Evolutionary conservation across 1,140 invertebrate species (phyloP).

Genomic region (Drosophila nasuta): DNA sequence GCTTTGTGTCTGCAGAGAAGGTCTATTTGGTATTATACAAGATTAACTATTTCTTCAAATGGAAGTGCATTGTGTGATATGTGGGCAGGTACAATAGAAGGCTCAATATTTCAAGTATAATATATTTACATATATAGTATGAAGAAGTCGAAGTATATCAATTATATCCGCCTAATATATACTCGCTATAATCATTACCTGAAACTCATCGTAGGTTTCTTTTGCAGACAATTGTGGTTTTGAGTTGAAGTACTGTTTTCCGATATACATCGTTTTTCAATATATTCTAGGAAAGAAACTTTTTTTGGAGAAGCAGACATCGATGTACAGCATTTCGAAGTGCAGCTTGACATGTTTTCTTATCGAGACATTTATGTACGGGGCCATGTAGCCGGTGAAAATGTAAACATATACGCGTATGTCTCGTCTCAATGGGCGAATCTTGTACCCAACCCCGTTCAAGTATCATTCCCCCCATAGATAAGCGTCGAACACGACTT

Average conservation of each 20-base stretch:
- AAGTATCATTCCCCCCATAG: slow-evolving; percentile 38
- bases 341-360: slow-evolving; percentile 54
- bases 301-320: slow-evolving; percentile 11
- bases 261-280: neutral
- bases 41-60: slow-evolving; percentile 10
- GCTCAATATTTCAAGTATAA: no score
- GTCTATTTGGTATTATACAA: slow-evolving; percentile 1
- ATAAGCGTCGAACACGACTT: slow-evolving; percentile 63
- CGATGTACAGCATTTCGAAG: slow-evolving; percentile 16
- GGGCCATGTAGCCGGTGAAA: slow-evolving; percentile 61
- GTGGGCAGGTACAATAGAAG: neutral
- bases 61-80: neutral
- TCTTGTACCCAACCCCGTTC: slow-evolving; percentile 62
- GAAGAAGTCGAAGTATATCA: no score
- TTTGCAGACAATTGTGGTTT: neutral
- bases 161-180: no score
- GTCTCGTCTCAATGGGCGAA: slow-evolving; percentile 76
- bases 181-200: no score
- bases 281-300: neutral
- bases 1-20: slow-evolving; percentile 4
- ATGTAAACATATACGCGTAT: slow-evolving; percentile 64
- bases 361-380: slow-evolving; percentile 71
- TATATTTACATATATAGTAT: no score
- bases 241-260: neutral
- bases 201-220: no score